These are phyloP conservation scores for Lacerta viridis DNA, from an alignment of 2,797 vertebrate genomes.

Conservation along the genomic window DNA sequence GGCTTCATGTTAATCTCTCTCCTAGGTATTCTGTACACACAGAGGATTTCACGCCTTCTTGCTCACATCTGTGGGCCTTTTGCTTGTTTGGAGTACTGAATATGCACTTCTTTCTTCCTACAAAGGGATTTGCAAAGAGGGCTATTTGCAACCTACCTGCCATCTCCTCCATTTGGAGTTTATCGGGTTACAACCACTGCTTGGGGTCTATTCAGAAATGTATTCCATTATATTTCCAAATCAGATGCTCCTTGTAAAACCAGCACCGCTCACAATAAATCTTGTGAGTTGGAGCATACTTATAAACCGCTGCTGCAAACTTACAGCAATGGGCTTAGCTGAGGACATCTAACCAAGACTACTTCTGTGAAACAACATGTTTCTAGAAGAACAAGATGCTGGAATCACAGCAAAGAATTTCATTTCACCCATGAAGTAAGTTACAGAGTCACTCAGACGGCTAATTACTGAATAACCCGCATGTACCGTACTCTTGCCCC, in stretches of 20 bases:
- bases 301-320: not conserved
- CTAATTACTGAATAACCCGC: constrained; percentile 17
- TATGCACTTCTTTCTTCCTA: not conserved
- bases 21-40: not conserved
- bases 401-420: constrained; percentile 1
- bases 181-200: not conserved
- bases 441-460: not conserved
- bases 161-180: not conserved
- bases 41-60: not conserved
- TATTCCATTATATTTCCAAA: not conserved
- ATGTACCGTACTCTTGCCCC: rapidly evolving
- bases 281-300: not conserved
- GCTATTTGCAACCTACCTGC: not conserved
- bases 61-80: not conserved
- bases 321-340: not conserved
- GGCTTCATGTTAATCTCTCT: not conserved
- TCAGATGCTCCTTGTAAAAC: not conserved
- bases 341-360: not conserved
- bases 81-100: not conserved
- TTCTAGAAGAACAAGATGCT: not conserved
- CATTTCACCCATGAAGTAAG: not conserved
- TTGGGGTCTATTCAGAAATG: not conserved
- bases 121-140: not conserved
- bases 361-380: not conserved
- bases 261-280: not conserved